A percentile compares a stretch with the other conserved stretches of the same genome.
Evolutionary conservation across 2,113 vertebrate genomes (phyloP).

Genomic region (Uria aalge): DNA sequence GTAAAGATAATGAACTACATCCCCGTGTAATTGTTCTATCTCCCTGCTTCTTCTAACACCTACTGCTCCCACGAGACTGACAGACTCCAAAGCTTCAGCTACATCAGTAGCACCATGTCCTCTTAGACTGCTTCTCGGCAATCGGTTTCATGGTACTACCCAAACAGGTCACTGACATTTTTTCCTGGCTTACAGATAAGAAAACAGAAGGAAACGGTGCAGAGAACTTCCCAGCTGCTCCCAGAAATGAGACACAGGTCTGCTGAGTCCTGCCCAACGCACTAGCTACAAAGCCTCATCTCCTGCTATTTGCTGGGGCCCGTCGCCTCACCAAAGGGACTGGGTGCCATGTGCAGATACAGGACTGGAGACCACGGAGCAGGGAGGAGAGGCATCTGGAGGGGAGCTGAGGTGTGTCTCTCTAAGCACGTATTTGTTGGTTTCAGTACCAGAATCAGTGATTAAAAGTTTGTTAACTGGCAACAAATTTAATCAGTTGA

Average conservation of each 20-base stretch:
- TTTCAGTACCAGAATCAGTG: not conserved
- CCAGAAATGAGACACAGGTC: not conserved
- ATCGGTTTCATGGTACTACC: not conserved
- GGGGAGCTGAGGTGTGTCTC: not conserved
- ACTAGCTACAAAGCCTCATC: not conserved
- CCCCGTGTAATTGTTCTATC: not conserved
- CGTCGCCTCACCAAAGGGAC: not conserved
- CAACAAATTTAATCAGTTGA: not conserved
- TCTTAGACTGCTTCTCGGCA: not conserved
- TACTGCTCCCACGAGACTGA: not conserved
- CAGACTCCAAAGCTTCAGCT: not conserved
- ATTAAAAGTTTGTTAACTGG: slow-evolving; percentile 2
- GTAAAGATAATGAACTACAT: not conserved
- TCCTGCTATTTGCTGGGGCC: not conserved
- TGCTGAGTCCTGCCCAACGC: not conserved
- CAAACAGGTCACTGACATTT: not conserved
- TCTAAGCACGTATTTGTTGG: not conserved
- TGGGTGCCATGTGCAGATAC: not conserved
- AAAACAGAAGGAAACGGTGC: not conserved
- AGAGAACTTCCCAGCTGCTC: not conserved
- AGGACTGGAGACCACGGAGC: not conserved
- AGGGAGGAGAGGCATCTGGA: not conserved
- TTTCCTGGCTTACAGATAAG: not conserved
- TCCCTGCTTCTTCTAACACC: not conserved
- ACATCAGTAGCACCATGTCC: not conserved